Conservation (phyloP, 2,888 invertebrate genomes). For the Chymomyza fuscimana region DNA sequence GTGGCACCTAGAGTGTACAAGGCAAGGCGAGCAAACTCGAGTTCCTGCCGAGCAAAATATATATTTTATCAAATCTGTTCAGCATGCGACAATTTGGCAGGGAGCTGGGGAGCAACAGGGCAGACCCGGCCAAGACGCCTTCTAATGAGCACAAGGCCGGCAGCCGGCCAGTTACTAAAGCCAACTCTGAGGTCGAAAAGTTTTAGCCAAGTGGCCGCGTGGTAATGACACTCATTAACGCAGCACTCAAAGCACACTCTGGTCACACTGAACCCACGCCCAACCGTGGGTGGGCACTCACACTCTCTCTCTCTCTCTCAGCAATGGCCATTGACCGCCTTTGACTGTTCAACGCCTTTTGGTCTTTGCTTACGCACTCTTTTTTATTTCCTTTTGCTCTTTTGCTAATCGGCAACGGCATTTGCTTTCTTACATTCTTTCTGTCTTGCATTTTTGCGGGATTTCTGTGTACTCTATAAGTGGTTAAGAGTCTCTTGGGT, state of each 20-base stretch:
- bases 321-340: not conserved
- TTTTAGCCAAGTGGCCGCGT: constrained; percentile 45
- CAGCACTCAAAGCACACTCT: constrained; percentile 37
- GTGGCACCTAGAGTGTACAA: constrained; percentile 15
- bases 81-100: not conserved
- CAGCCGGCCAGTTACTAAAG: not conserved
- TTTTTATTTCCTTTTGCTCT: constrained; percentile 2
- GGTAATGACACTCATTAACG: constrained; percentile 71
- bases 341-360: not conserved
- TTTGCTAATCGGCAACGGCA: constrained; percentile 60
- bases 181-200: constrained; percentile 31
- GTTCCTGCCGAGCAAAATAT: constrained; percentile 1
- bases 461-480: not conserved
- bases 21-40: not conserved
- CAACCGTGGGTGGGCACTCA: not conserved
- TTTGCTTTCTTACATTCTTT: constrained; percentile 28
- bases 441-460: not conserved
- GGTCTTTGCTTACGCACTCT: constrained; percentile 39
- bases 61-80: constrained; percentile 8
- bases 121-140: constrained; percentile 16
- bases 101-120: constrained; percentile 13
- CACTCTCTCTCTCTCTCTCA: not conserved
- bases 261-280: constrained; percentile 1
- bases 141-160: constrained; percentile 2
- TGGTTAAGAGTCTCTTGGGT: not conserved